Percentiles rank a stretch among this genome's conserved stretches.
Evolutionary conservation across 2,113 vertebrate species (phyloP).

Genomic region (Cygnus buccinator): DNA sequence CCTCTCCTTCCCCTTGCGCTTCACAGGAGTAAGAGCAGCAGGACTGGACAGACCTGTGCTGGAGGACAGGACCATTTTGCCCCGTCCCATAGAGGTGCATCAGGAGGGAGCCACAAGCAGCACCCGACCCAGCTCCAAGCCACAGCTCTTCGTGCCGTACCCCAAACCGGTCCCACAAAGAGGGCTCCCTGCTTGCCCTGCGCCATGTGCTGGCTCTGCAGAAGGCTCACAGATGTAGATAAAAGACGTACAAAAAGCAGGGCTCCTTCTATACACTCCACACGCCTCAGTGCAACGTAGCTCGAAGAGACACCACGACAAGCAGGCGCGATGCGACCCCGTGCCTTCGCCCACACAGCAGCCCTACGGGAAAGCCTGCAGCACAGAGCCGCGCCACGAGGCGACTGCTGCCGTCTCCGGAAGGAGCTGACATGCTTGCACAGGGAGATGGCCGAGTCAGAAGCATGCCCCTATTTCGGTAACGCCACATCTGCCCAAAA

Average conservation of each 20-base stretch:
- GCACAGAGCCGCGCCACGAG: not conserved
- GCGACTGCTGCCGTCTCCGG: not conserved
- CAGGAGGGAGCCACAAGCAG: not conserved
- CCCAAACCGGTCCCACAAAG: not conserved
- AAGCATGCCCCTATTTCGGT: not conserved
- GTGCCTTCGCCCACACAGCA: not conserved
- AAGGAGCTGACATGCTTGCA: not conserved
- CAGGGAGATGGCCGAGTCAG: not conserved
- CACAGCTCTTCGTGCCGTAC: not conserved
- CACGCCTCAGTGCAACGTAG: not conserved
- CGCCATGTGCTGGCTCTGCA: not conserved
- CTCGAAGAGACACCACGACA: not conserved
- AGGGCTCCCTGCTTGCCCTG: not conserved
- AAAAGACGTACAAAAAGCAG: not conserved
- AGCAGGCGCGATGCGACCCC: not conserved
- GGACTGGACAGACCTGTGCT: not conserved
- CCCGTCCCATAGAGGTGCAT: not conserved
- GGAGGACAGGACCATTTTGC: not conserved
- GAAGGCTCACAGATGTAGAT: fast-evolving
- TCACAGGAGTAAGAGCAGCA: not conserved
- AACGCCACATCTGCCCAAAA: not conserved
- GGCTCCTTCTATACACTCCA: too few relatives aligned
- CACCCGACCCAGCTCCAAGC: not conserved
- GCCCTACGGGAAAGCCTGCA: not conserved
- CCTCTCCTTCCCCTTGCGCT: not conserved